Evolutionary conservation across 2,797 vertebrate genomes (phyloP), one percentile per base, ranked within the genome.

Genomic region (Amniataba percoides): DNA sequence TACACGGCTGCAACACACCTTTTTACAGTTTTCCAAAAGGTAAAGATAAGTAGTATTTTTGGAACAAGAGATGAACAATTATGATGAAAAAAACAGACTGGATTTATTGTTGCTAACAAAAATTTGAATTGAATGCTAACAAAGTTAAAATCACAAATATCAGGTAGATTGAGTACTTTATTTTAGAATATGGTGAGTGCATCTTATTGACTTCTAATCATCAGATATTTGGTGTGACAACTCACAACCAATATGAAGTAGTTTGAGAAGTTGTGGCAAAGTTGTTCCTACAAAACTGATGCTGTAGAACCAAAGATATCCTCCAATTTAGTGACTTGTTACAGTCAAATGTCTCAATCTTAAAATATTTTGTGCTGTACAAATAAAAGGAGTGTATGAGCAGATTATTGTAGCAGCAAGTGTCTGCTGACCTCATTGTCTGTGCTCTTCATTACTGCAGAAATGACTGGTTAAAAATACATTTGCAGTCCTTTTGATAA

Each of bases 401-500:
- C 52, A 64, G 11, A 6, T 11, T 49, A 56, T 65, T 46, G 21
- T 52, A 60, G 40, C 49, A 74, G 48, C 57, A 58, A 77, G 25
- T 62, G 65, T 66, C 43, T 42, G 15, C 52, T 78, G 70, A 81
- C 61, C 60, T 86, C 74, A 77, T 59, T 72, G 69, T 81, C 60
- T 86, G 76, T 67, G 46, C 57, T 88, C 60, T 76, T 53, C 53
- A 23, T 46, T 74, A 80, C 55, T 71, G 59, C 46, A 80, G 46
- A 62, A 36, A 55, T 86, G 76, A 78, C 60, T 57, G 69, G 56
- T 55, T 80, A 78, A 81, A 91, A 88, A 80, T 45, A 79, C 16
- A 57, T 61, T 70, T 78, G 60, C 56, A 81, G 49, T 49, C 59
- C 49, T 65, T 85, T 82, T 77, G 65, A 88, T 81, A 82, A 82